These are phyloP conservation scores for Physeter macrocephalus DNA, from an alignment of 2,113 vertebrate genomes.

Conservation along the genomic window DNA sequence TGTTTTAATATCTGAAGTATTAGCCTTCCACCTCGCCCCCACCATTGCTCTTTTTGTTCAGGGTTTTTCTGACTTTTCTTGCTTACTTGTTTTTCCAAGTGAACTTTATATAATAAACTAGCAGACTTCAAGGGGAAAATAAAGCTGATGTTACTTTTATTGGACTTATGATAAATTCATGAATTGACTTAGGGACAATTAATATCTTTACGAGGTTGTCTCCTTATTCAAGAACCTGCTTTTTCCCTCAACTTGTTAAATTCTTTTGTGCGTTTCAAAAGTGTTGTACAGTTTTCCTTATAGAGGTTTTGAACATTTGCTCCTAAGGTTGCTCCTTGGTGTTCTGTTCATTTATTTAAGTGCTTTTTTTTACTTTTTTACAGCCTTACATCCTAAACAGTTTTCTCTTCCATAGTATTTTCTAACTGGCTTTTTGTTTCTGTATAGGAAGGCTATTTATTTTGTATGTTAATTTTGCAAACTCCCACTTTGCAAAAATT, in stretches of 20 bases:
- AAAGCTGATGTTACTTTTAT: neutral
- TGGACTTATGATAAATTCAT: slow-evolving; percentile 14
- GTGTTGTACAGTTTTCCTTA: neutral
- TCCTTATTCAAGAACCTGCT: neutral
- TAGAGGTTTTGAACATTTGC: neutral
- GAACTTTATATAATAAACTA: neutral
- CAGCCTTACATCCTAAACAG: neutral
- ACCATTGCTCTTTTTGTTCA: neutral
- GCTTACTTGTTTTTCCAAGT: neutral
- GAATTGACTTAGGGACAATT: neutral
- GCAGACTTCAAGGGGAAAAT: neutral
- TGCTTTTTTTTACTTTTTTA: neutral
- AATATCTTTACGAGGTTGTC: neutral
- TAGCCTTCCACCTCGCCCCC: neutral
- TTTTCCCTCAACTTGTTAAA: slow-evolving; percentile 1
- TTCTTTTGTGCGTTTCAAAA: neutral
- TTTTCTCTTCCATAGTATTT: slow-evolving; percentile 30
- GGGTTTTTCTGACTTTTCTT: neutral
- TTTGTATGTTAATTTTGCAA: slow-evolving; percentile 29
- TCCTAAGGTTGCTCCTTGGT: neutral
- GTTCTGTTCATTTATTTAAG: neutral
- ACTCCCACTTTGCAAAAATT: neutral
- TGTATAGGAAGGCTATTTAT: neutral
- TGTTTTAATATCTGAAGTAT: slow-evolving; percentile 20
- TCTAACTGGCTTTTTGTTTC: neutral